Conservation (phyloP, 2,888 invertebrate genomes). For the Netelia fuscicornis region DNA sequence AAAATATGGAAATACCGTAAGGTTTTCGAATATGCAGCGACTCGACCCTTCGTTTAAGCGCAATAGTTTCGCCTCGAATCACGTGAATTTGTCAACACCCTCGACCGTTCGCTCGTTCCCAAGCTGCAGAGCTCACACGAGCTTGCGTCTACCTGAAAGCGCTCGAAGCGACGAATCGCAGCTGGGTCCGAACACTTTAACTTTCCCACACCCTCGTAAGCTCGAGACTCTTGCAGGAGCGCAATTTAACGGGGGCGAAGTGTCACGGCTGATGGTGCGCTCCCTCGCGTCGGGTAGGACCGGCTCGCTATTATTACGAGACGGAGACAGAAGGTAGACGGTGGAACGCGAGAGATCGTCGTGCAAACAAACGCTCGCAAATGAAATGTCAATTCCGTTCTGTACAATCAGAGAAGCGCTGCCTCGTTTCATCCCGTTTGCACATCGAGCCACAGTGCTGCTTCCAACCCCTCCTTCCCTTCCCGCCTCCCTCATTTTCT, state of each 20-base stretch:
- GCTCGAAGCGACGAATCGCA: conserved; percentile 56
- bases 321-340: conserved; percentile 27
- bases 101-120: conserved; percentile 14
- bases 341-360: conserved; percentile 27
- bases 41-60: conserved; percentile 22
- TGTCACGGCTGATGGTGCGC: conserved; percentile 40
- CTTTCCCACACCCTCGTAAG: neutral
- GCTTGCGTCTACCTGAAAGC: neutral
- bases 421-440: conserved; percentile 69
- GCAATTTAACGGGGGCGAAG: conserved; percentile 53
- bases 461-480: neutral
- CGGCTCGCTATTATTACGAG: conserved; percentile 36
- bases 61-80: conserved; percentile 6
- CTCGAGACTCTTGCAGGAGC: neutral
- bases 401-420: conserved; percentile 70
- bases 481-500: conserved; percentile 7
- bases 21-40: neutral
- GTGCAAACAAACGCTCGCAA: conserved; percentile 70
- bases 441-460: conserved; percentile 22
- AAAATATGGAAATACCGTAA: neutral
- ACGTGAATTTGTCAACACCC: neutral
- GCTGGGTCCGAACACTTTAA: conserved; percentile 28
- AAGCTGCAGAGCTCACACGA: neutral
- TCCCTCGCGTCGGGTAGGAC: neutral
- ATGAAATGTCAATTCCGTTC: conserved; percentile 75